Evolutionary conservation across 2,888 invertebrate species (phyloP), one percentile per base, ranked within the genome.

Genomic region (Sminthurinus aureus): DNA sequence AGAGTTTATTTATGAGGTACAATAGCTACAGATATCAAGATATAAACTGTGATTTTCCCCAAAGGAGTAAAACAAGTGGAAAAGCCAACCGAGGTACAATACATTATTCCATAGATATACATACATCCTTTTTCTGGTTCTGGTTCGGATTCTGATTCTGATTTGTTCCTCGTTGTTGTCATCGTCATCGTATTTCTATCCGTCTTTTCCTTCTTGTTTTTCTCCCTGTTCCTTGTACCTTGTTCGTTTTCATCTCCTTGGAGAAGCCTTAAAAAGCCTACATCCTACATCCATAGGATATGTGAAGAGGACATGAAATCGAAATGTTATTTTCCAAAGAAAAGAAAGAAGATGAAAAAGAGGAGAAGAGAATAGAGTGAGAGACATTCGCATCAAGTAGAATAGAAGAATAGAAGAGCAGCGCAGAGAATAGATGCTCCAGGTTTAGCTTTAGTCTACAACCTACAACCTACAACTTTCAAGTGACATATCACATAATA

Each of bases 311-410:
- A 84, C 85, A 84, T 84, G 82, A 78, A 74, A 51, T 79, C 82
- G 80, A 80, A 79, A 69, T 83, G 77, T 81, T 38, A 38, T 38
- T 38, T 38, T 83, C 83, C 81, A 85, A 82, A 84, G 82, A 84
- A 81, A 83, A 82, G 82, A 85, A 67, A 74, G 84, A 86, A 82
- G 84, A 85, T 86, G 22, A 71, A 52, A 22, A 52, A 71, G 18
- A 52, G 51, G 18, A 52, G 9, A 50, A 6, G 22, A n/a, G n/a
- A 20, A 51, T 18, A 50, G 50, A 51, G 75, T 15, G 24, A 12
- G 18, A 13, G 12, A 26, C 11, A 38, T 15, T 51, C n/a, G 50
- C 12, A 24, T 22, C 22, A 73, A 13, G 6, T 38, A 38, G 38
- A 38, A 38, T 38, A 38, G 38, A 38, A 38, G n/a, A n/a, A n/a